phyloP scores from a whole-genome alignment of 2,797 vertebrate genomes.

The Novumbra hubbsi region DNA sequence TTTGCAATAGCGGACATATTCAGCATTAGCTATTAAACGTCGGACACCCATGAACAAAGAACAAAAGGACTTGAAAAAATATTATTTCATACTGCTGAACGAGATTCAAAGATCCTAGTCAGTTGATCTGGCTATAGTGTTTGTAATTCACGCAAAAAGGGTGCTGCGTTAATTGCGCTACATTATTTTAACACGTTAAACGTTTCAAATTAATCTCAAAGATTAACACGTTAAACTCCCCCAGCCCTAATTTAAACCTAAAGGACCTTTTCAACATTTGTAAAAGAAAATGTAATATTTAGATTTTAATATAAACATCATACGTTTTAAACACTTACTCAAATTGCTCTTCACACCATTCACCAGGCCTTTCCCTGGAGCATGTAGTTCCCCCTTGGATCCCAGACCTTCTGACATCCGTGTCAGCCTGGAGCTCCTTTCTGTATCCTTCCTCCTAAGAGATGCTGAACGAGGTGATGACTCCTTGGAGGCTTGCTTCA shows the following conservation, averaged over 20 bases:
- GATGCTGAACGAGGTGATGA: slow-evolving; percentile 77
- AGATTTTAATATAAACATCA: slow-evolving; percentile 3
- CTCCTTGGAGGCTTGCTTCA: slow-evolving; percentile 81
- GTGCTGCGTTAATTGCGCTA: too few relatives aligned
- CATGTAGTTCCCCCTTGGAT: slow-evolving; percentile 74
- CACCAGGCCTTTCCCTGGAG: slow-evolving; percentile 78
- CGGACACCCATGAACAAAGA: too few relatives aligned
- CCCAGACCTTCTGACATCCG: slow-evolving; percentile 75
- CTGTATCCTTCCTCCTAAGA: slow-evolving; percentile 79
- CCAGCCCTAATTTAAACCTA: background rate
- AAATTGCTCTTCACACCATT: slow-evolving; percentile 85
- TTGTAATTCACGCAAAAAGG: too few relatives aligned
- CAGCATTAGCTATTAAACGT: too few relatives aligned
- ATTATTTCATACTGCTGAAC: too few relatives aligned
- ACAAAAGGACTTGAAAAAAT: too few relatives aligned
- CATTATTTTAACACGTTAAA: too few relatives aligned
- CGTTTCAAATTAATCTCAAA: too few relatives aligned
- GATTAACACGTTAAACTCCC: too few relatives aligned
- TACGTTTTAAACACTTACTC: slow-evolving; percentile 63
- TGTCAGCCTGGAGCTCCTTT: slow-evolving; percentile 76
- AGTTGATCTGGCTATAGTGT: too few relatives aligned
- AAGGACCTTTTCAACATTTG: background rate
- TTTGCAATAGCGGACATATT: too few relatives aligned
- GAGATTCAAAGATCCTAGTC: too few relatives aligned
- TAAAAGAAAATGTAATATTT: background rate